Percentiles rank a stretch among this genome's conserved stretches.
phyloP scores from a whole-genome alignment of 2,113 vertebrate genomes.

The Chaenocephalus aceratus region DNA sequence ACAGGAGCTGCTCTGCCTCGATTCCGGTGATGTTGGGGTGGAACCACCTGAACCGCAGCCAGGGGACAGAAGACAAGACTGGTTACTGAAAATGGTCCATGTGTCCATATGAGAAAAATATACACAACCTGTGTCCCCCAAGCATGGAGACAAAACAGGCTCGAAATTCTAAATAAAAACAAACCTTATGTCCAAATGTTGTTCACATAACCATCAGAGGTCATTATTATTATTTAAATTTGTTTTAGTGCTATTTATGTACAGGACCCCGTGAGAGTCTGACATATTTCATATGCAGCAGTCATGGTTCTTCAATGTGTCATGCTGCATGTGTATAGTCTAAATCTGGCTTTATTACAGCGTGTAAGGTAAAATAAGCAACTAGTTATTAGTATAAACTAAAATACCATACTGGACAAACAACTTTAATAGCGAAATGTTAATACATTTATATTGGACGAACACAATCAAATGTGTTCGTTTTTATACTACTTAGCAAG shows the following conservation, averaged over 20 bases:
- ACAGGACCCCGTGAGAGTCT: not conserved
- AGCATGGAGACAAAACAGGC: not conserved
- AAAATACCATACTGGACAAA: not conserved
- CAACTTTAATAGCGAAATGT: no score
- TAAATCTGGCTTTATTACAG: not conserved
- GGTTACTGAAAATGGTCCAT: not conserved
- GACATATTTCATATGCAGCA: not conserved
- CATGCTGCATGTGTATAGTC: not conserved
- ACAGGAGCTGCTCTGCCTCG: constrained; percentile 90
- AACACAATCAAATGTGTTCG: no score
- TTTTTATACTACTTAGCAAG: not conserved
- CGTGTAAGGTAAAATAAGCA: not conserved
- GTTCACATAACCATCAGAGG: not conserved
- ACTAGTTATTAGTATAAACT: not conserved
- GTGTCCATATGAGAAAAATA: not conserved
- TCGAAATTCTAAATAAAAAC: not conserved
- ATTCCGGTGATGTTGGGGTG: constrained; percentile 91
- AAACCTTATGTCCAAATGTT: not conserved
- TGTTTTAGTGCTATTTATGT: not conserved
- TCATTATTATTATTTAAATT: not conserved
- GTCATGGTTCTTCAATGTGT: not conserved
- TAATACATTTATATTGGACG: no score
- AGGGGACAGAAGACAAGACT: not conserved
- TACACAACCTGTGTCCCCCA: not conserved
- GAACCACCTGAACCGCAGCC: constrained; percentile 86